Base-by-base conservation (phyloP, 2,113 vertebrate genomes). In the Melanerpes aurifrons region DNA sequence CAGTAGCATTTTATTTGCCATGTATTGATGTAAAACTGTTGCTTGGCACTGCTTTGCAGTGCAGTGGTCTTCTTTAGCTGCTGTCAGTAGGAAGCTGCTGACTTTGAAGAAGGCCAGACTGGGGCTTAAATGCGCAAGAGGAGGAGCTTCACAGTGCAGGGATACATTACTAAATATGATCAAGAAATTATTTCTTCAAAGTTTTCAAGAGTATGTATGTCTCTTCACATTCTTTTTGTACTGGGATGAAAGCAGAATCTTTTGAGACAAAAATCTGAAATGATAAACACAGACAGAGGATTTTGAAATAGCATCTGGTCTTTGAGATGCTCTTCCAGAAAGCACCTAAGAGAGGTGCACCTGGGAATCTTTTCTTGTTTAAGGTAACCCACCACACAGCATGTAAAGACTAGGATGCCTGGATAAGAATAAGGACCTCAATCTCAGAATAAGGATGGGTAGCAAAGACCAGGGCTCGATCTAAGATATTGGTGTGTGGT, bases 71-170 rank as follows among this genome's bases (percentile, higher is more conserved):
- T 24, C 43, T 74, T 63, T 77, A 73, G 53, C 32, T 91, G 69
- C 79, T 86, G 79, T 82, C 47, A 77, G 64, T 70, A 80, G 24
- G 31, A 91, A 80, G 72, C 68, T 83, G 61, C 32, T 75, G 69
- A 74, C 35, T 88, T 83, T 83, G 86, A 90, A 90, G 54, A 54
- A 94, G 91, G 47, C 25, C 75, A 91, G 56, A 25, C 57, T 53
- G 15, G 16, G n/a, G 13, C 32, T 93, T 82, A 84, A 87, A 78
- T 53, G 24, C 13, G 26, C 16, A 29, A 26, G 1, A 80, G 21
- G 19, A 67, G 37, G 50, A 77, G 48, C 14, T 82, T 89, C 68
- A 29, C 28, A 77, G 12, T 58, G 31, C 56, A 75, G 37, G 67
- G 58, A 40, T 35, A 48, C 18, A 5, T 66, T 75, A 45, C 58